Base-by-base conservation (phyloP, 2,797 vertebrate genomes). In the Cossypha caffra region DNA sequence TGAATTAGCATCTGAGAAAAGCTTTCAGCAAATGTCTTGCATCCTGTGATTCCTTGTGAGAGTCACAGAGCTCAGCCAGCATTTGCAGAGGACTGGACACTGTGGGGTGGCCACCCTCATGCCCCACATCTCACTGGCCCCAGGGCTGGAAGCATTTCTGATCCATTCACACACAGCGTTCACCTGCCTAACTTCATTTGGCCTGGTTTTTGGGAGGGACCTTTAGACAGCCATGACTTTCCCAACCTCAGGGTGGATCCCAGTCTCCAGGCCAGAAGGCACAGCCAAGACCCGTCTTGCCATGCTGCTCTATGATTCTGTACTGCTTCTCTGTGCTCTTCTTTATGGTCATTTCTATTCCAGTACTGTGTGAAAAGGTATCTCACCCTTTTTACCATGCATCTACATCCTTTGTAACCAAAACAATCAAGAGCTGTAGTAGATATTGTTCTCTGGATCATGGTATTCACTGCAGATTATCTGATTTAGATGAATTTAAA, bases 181-280 rank as follows among this genome's bases (percentile, higher is more conserved):
- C 38, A 26, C 15, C 19, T 64, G 11, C 23, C 42, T 35, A 42
- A 28, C 37, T n/a, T 59, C 24, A 9, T 0, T 61, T 11, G 29
- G 14, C 7, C 16, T 72, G 25, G 0, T 37, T 62, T 33, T 9
- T 1, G 12, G 15, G 42, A 59, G 88, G 13, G 2, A 19, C 7
- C 4, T 64, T 69, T 37, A 48, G 19, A 28, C 2, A 28, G 38
- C n/a, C 47, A 10, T 43, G 35, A 75, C 16, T 77, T 81, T 45
- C 6, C 15, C 10, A 18, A 9, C 5, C 7, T 76, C 42, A 61
- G 42, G 43, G 40, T 14, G 29, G 25, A 57, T 31, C 28, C 42
- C 67, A 78, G 11, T 9, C 35, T 50, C 37, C 29, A 79, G 17
- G 9, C 15, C 23, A 55, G n/a, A 42, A 63, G 45, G 37, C 11